A percentile compares a stretch with the other conserved stretches of the same genome.
These are phyloP conservation scores for Petromus typicus DNA, from an alignment of 2,113 vertebrate species.

Conservation along the genomic window DNA sequence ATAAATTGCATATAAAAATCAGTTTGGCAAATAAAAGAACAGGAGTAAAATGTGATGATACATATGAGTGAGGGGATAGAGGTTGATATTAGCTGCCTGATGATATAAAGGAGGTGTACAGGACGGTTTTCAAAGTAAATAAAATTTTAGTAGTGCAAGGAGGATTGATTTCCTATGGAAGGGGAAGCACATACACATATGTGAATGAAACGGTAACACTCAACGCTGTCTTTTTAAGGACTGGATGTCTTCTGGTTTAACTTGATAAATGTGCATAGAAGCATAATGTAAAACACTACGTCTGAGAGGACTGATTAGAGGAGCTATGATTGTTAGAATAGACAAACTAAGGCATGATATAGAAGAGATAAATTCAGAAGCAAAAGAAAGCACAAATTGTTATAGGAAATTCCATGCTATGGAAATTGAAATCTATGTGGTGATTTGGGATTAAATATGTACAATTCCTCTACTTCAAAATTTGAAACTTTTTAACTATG, in stretches of 20 bases:
- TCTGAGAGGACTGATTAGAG: too few species aligned
- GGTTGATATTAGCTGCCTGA: neutral
- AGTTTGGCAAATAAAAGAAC: neutral
- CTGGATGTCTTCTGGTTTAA: too few species aligned
- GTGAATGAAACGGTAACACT: neutral
- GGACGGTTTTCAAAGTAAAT: neutral
- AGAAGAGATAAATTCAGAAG: neutral
- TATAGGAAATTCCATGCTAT: neutral
- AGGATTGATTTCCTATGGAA: neutral
- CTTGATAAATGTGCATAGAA: too few species aligned
- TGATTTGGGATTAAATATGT: neutral
- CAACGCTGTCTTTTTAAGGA: neutral
- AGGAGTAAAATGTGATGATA: neutral
- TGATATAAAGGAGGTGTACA: neutral
- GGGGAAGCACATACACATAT: neutral
- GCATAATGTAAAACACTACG: too few species aligned
- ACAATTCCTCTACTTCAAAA: neutral
- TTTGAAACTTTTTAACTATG: neutral
- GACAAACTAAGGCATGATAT: neutral
- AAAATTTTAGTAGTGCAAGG: neutral
- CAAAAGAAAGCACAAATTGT: neutral
- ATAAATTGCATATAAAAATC: neutral
- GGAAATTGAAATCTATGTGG: neutral
- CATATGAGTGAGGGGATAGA: neutral
- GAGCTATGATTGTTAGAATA: neutral